Conservation (phyloP, 2,888 invertebrate species). For the Sesia bembeciformis region DNA sequence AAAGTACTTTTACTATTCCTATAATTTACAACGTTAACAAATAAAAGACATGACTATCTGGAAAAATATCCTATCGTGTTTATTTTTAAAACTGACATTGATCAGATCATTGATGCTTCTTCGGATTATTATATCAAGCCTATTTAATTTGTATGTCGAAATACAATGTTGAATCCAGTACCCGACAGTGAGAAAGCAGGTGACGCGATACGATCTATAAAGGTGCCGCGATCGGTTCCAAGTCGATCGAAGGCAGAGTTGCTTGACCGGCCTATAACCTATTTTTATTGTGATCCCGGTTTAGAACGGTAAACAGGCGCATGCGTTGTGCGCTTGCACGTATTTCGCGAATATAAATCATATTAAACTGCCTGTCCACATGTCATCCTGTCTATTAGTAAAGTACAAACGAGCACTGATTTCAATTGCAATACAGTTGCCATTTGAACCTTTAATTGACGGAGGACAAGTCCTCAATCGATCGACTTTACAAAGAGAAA, state of each 20-base stretch:
- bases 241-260: slow-evolving; percentile 39
- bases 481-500: no score
- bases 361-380: slow-evolving; percentile 5
- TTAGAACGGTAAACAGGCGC: slow-evolving; percentile 40
- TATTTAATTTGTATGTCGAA: no score
- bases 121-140: no score
- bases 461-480: background rate
- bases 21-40: no score
- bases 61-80: no score
- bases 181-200: background rate
- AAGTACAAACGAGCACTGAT: slow-evolving; percentile 10
- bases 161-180: no score
- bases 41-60: no score
- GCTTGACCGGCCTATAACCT: slow-evolving; percentile 47
- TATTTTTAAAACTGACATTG: no score
- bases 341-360: slow-evolving; percentile 26
- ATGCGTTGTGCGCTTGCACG: slow-evolving; percentile 24
- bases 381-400: slow-evolving; percentile 10
- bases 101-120: no score
- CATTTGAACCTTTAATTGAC: slow-evolving; percentile 4
- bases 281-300: slow-evolving; percentile 48
- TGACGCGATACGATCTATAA: background rate
- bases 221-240: slow-evolving; percentile 3
- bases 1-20: no score
- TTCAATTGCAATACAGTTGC: slow-evolving; percentile 12